Evolutionary conservation across 2,888 invertebrate species (phyloP), one percentile per base, ranked within the genome.

Genomic region (Drosophila colorata): DNA sequence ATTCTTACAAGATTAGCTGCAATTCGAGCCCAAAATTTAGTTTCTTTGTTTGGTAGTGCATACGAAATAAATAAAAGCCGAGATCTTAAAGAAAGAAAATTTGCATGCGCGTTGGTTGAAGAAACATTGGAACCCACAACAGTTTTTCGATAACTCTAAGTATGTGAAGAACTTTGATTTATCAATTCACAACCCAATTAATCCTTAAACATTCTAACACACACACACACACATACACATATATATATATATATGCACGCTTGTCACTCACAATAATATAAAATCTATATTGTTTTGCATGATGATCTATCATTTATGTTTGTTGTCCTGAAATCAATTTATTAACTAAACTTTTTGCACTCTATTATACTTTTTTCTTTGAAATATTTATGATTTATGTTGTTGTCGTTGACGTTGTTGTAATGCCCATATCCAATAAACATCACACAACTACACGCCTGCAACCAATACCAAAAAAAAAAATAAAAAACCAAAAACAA

Each of bases 361-460:
- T 81, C 41, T 78, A 59, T 72, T 70, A 16, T 66, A 43, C 58
- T 55, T 59, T 77, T 70, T 68, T 65, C 57, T 61, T 64, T 68
- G 41, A 57, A 60, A 14, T 43, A 5, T 57, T 40, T 66, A 64
- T 63, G 52, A 49, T 68, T 79, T 79, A 48, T 75, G 53, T 80
- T 82, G 67, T 84, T 80, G 66, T 71, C 60, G 56, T 86, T 80
- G 68, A 56, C 68, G 71, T 73, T 82, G 48, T 74, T 83, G 61
- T 66, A 74, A 79, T 82, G 72, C 72, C 76, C 59, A 63, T 58
- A 55, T 58, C 48, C 58, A 53, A 69, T 47, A 67, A 37, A 70
- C 28, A 56, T 13, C 52, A 55, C 46, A 33, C 44, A 66, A 78
- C 64, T 31, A 56, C 33, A 78, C 74, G 56, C 48, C 64, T 53